Base-by-base conservation (phyloP, 2,888 invertebrate species). In the Leucophenga montana region DNA sequence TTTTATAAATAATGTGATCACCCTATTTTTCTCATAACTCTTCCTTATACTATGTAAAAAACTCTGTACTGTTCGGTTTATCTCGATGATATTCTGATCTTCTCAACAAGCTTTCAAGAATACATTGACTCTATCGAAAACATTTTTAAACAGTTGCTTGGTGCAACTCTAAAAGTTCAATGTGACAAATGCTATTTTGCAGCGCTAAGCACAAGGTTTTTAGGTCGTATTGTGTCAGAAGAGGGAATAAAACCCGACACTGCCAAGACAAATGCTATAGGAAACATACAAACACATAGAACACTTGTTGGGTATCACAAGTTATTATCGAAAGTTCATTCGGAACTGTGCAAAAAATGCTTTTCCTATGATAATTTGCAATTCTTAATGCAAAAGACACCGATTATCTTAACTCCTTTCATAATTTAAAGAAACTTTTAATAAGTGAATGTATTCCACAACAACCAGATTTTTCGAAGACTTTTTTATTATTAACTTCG, bases 11-110 rank as follows among this genome's bases (percentile, higher is more conserved):
- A n/a, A n/a, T n/a, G n/a, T n/a, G n/a, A n/a, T n/a, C n/a, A n/a
- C n/a, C n/a, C n/a, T n/a, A n/a, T n/a, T n/a, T n/a, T n/a, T n/a
- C n/a, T n/a, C n/a, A n/a, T n/a, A n/a, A n/a, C n/a, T n/a, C n/a
- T n/a, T n/a, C n/a, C n/a, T n/a, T n/a, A n/a, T n/a, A n/a, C n/a
- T n/a, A n/a, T n/a, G n/a, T n/a, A n/a, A n/a, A n/a, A n/a, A n/a
- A n/a, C n/a, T n/a, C n/a, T n/a, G n/a, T n/a, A n/a, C 13, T 69
- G 64, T 14, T 2, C 67, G 5, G 76, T 79, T 0, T 85, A 82
- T 72, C 68, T 83, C 22, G 84, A 85, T 69, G 83, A 85, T 56
- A 77, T 82, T 9, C 66, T 85, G 16, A 66, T 72, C 67, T 77
- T 68, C 61, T 71, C 71, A 0, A 74, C 73, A 50, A 73, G 62